A percentile compares a stretch with the other conserved stretches of the same genome.
Evolutionary conservation across 2,113 vertebrate genomes (phyloP).

Genomic region (Macaca fascicularis): DNA sequence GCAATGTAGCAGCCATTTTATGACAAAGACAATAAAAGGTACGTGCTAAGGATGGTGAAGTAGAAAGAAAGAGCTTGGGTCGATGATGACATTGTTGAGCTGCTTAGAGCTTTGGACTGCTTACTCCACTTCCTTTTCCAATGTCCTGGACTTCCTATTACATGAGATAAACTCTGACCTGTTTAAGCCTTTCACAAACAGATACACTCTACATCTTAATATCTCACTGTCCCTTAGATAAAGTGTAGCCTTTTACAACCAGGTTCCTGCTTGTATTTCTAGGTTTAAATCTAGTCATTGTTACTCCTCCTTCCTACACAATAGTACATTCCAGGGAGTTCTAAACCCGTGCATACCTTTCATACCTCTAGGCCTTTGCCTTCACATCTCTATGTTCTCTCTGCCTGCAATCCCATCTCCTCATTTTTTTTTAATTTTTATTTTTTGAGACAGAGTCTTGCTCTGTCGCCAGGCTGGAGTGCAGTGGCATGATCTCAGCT

Average conservation of each 20-base stretch:
- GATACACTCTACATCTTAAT: background rate
- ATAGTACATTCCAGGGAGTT: background rate
- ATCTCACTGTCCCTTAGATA: background rate
- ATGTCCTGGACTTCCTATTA: background rate
- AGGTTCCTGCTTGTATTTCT: background rate
- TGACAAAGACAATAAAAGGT: background rate
- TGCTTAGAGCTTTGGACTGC: background rate
- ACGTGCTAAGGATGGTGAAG: background rate
- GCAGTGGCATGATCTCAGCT: no score
- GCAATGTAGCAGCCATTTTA: background rate
- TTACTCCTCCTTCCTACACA: background rate
- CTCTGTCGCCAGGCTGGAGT: no score
- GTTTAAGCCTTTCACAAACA: background rate
- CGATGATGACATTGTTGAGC: background rate
- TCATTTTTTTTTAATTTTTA: no score
- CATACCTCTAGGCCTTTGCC: background rate
- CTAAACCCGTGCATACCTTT: background rate
- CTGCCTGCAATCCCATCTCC: background rate
- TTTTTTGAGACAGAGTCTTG: no score
- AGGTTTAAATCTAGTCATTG: background rate
- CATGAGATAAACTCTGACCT: background rate
- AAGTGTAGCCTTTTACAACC: background rate
- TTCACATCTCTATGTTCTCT: background rate
- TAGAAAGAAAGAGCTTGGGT: background rate
- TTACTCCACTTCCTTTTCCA: background rate